Evolutionary conservation across 2,888 invertebrate genomes (phyloP).

Genomic region (Abrostola tripartita): DNA sequence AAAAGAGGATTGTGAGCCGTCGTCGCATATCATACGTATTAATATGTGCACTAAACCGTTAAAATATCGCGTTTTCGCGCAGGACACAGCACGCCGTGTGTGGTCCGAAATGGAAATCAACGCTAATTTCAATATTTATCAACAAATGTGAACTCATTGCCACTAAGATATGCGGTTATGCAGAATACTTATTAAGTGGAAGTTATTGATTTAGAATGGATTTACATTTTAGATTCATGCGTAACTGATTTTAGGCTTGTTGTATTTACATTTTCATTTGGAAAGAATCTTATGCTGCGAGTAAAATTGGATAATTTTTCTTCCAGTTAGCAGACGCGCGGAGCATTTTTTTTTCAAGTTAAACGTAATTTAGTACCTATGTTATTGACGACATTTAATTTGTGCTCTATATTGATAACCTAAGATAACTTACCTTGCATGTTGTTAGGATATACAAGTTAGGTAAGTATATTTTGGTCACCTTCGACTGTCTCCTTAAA

Average conservation of each 20-base stretch:
- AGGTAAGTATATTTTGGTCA: no score
- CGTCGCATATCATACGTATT: conserved; percentile 70
- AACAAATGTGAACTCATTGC: conserved; percentile 73
- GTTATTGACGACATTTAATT: no score
- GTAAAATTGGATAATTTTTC: no score
- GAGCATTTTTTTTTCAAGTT: no score
- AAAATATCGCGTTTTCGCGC: conserved; percentile 69
- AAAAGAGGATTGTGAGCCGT: conserved; percentile 63
- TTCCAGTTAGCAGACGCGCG: no score
- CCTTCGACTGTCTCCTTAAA: neutral
- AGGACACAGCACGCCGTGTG: conserved; percentile 75
- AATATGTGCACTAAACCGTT: conserved; percentile 67
- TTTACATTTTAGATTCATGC: conserved; percentile 35
- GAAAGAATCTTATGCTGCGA: neutral
- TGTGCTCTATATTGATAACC: no score
- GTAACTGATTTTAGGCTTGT: conserved; percentile 13
- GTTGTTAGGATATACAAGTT: no score
- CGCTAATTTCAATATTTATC: conserved; percentile 80
- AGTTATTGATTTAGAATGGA: conserved; percentile 63
- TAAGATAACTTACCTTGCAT: no score
- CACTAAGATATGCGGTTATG: conserved; percentile 70
- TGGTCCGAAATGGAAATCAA: conserved; percentile 75
- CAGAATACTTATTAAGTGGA: conserved; percentile 63
- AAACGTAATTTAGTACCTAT: no score
- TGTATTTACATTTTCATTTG: conserved; percentile 1